These are phyloP conservation scores for Pinctada fucata DNA, from an alignment of 2,888 invertebrate genomes.

Conservation along the genomic window DNA sequence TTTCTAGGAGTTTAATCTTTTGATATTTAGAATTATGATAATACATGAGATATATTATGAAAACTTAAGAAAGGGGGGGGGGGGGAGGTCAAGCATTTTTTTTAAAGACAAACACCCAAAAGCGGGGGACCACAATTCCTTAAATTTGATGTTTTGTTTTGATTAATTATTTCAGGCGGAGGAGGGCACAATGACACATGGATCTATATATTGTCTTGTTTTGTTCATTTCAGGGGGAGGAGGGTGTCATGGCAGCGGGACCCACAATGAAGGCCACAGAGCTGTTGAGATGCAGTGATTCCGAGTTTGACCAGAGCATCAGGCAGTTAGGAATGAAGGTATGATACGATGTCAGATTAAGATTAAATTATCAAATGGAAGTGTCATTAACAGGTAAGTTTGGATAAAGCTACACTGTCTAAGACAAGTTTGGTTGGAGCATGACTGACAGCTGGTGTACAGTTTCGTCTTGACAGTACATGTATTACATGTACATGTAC, in stretches of 20 bases:
- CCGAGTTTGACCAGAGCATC: slow-evolving; percentile 61
- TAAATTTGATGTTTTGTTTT: too few species aligned
- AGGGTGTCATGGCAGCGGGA: slow-evolving; percentile 1
- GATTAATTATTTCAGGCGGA: not conserved
- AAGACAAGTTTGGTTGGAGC: too few species aligned
- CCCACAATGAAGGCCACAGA: slow-evolving; percentile 41
- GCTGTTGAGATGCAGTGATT: slow-evolving; percentile 58
- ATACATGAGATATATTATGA: too few species aligned
- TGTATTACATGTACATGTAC: not conserved
- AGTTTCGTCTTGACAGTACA: not conserved
- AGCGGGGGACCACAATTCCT: too few species aligned
- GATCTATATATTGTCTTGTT: not conserved
- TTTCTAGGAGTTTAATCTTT: too few species aligned
- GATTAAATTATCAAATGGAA: not conserved
- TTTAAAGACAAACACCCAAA: too few species aligned
- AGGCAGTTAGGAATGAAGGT: slow-evolving; percentile 53
- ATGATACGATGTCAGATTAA: not conserved
- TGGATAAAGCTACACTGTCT: too few species aligned
- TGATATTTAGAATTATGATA: too few species aligned
- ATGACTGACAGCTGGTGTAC: not conserved
- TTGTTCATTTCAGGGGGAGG: not conserved
- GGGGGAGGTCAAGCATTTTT: too few species aligned
- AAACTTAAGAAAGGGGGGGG: too few species aligned
- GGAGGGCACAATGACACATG: not conserved
- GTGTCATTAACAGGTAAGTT: too few species aligned